Base-by-base conservation (phyloP, 2,888 invertebrate species). In the Leptopilina myrica region DNA sequence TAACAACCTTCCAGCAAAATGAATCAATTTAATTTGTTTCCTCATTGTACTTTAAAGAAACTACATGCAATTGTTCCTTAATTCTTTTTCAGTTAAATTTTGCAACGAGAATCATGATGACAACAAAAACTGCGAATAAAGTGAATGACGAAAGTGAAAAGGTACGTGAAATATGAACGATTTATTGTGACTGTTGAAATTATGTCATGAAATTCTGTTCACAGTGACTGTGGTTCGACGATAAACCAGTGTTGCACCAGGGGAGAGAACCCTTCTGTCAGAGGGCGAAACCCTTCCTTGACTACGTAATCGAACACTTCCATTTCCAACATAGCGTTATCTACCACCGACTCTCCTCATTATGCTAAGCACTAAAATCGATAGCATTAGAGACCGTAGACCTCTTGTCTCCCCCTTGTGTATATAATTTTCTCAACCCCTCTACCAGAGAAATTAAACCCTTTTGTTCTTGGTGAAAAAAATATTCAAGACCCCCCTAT, bases 301-400 rank as follows among this genome's bases (percentile, higher is more conserved):
- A 73, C 75, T 69, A 53, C 64, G 69, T 73, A 84, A 82, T 81
- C 67, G 82, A 81, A 78, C 78, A 80, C 81, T 83, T 80, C 82
- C 81, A 83, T 81, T 84, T 81, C 78, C 80, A 84, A 73, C 66
- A 82, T 73, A 65, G 73, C 79, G 86, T 86, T 88, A 89, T 88
- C 87, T 85, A 82, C 79, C 86, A 84, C 82, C 85, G 86, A 81
- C 85, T 80, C 81, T 86, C 82, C 89, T 90, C 87, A 90, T 90
- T 90, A 90, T 90, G 90, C 89, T 90, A 90, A 90, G 88, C 88
- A 88, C 88, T 73, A 88, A 89, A 90, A 90, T 90, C 90, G 89
- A 90, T 90, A 89, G 88, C 86, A 88, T 89, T 89, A 89, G 88
- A 89, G 88, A 87, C 85, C 78, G 11, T 14, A 73, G 73, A 73